phyloP scores from a whole-genome alignment of 2,797 vertebrate species.

The Rhabdophis nuchalis region DNA sequence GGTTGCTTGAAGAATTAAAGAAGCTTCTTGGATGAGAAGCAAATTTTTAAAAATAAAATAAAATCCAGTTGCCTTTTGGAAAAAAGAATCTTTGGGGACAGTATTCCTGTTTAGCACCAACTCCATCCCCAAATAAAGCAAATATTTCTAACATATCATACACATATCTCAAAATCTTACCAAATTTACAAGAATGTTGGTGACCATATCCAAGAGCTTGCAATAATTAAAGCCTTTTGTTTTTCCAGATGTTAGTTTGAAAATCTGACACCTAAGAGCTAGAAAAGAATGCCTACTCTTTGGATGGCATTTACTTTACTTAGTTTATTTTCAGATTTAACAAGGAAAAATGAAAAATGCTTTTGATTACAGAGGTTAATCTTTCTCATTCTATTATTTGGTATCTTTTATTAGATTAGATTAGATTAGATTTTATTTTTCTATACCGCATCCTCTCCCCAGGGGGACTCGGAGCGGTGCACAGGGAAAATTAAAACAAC shows the following conservation, averaged over 20 bases:
- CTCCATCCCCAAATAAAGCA: neutral
- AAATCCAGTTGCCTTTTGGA: neutral
- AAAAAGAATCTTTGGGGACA: neutral
- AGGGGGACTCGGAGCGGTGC: no score
- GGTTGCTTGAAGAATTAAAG: neutral
- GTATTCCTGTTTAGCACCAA: neutral
- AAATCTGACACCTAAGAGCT: neutral
- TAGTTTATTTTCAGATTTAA: neutral
- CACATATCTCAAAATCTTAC: neutral
- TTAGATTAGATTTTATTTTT: no score
- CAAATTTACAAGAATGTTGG: neutral
- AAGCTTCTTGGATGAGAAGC: neutral
- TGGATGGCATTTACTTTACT: neutral
- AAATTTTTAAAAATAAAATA: neutral
- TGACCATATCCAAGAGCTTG: neutral
- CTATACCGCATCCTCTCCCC: no score
- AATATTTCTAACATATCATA: neutral
- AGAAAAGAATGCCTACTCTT: neutral
- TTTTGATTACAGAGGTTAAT: neutral
- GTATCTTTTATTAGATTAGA: neutral
- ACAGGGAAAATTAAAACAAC: no score
- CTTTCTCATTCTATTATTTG: neutral
- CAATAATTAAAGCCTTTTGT: neutral
- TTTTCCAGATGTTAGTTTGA: neutral
- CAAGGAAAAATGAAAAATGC: neutral